Evolutionary conservation across 2,113 vertebrate genomes (phyloP), one percentile per base, ranked within the genome.

Genomic region (Hepsetus odoe): DNA sequence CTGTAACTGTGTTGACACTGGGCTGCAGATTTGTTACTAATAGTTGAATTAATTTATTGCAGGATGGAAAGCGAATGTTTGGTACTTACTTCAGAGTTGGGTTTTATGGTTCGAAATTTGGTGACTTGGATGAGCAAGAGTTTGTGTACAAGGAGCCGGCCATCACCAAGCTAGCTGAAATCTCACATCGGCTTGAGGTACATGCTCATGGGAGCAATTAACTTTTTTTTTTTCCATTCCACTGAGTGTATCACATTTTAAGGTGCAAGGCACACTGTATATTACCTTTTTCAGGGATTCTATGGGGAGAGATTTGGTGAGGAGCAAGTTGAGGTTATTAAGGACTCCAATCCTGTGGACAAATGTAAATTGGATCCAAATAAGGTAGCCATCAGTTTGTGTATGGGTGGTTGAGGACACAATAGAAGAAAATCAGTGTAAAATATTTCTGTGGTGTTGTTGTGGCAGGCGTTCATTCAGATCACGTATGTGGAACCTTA

Each of bases 1-100:
- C 6, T 33, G 16, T 30, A 46, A 4, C 22, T n/a, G 14, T 46
- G 14, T 46, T 4, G 40, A 24, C 26, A n/a, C 2, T 49, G 46
- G 11, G 16, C 1, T 16, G 14, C 42, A 5, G 18, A 38, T 12
- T 8, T 74, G 5, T 16, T 18, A 1, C 20, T 53, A 8, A 55
- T 38, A 12, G 8, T 4, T 59, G 24, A 14, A 44, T 44, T 44
- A 40, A 80, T 58, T 84, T 32, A 70, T 82, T 71, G 13, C 87
- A 99, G 98, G 92, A 94, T 81, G 96, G 96, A 88, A 98, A 99
- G 97, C 94, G 97, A 88, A 99, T 99, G 98, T 99, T 99, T 91
- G 98, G 98, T 79, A 99, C 98, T 40, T 99, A 99, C 91, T 99
- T 99, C 89, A 93, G 98, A 81, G 96, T 99, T 42, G 98, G 98